Evolutionary conservation across 2,113 vertebrate genomes (phyloP).

Genomic region (Lipotes vexillifer): DNA sequence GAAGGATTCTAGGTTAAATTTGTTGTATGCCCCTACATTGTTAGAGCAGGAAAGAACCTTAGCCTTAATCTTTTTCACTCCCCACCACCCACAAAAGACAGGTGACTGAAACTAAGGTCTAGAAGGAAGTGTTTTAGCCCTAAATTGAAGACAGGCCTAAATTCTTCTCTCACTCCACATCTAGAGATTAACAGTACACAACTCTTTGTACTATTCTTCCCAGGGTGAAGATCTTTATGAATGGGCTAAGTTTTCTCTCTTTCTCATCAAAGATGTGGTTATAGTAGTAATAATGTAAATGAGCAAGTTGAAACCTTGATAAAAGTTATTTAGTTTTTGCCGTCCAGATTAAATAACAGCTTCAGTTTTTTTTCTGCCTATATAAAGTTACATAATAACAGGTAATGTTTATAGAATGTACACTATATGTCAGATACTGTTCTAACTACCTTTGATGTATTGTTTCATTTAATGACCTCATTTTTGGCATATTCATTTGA

Average conservation of each 20-base stretch:
- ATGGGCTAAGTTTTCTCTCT: not conserved
- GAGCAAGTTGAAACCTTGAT: constrained; percentile 29
- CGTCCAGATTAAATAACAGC: not conserved
- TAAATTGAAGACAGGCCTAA: not conserved
- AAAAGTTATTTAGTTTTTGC: constrained; percentile 39
- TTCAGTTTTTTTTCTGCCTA: not conserved
- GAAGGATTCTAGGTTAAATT: not conserved
- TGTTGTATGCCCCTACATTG: not conserved
- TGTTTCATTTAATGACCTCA: constrained; percentile 23
- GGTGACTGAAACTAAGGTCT: not conserved
- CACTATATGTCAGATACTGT: not conserved
- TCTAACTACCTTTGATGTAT: not conserved
- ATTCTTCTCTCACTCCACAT: constrained; percentile 7
- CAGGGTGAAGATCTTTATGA: not conserved
- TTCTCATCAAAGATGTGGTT: not conserved
- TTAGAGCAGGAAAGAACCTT: constrained; percentile 18
- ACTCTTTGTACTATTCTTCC: not conserved
- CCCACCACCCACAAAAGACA: not conserved
- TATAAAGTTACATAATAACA: not conserved
- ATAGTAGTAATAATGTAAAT: constrained; percentile 11
- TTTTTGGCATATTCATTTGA: constrained; percentile 21
- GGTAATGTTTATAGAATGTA: not conserved
- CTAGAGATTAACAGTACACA: not conserved
- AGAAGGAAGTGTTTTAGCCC: not conserved
- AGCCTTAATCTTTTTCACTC: not conserved